Percentiles rank a stretch among this genome's conserved stretches.
phyloP scores from a whole-genome alignment of 2,797 vertebrate species.

The Chaetodon trifasciatus region DNA sequence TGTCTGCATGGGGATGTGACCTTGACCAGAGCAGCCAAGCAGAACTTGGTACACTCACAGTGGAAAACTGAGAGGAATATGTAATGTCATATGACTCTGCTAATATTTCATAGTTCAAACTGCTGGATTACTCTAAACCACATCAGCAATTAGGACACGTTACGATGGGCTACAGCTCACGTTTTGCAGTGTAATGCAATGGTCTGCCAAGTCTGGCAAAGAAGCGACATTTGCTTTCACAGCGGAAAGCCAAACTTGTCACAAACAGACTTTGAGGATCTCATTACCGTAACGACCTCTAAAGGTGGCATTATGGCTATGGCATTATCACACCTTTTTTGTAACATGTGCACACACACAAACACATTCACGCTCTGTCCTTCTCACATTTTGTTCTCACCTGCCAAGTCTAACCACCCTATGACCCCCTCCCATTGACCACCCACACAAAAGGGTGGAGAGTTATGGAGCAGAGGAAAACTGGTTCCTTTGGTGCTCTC shows the following conservation, averaged over 20 bases:
- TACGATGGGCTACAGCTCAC: conserved; percentile 56
- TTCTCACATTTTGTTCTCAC: conserved; percentile 61
- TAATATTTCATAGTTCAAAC: conserved; percentile 56
- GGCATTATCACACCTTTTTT: conserved; percentile 55
- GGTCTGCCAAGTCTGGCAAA: conserved; percentile 60
- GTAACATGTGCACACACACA: conserved; percentile 15
- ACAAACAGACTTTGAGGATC: conserved; percentile 50
- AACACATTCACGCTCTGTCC: conserved; percentile 38
- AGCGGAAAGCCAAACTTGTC: conserved; percentile 54
- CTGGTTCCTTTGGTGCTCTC: conserved; percentile 24
- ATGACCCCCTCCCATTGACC: conserved; percentile 55
- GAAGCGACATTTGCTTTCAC: conserved; percentile 60
- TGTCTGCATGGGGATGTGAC: conserved; percentile 63
- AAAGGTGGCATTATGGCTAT: conserved; percentile 50
- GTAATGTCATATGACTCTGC: conserved; percentile 40
- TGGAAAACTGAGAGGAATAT: conserved; percentile 67
- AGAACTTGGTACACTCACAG: conserved; percentile 43
- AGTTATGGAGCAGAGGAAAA: conserved; percentile 48
- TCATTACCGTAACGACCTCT: conserved; percentile 54
- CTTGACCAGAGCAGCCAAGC: conserved; percentile 66
- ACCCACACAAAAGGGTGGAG: conserved; percentile 58
- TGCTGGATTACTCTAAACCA: conserved; percentile 54
- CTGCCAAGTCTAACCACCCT: conserved; percentile 51
- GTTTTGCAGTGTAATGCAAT: conserved; percentile 60
- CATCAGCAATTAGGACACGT: conserved; percentile 52